A percentile compares a stretch with the other conserved stretches of the same genome.
Evolutionary conservation across 2,888 invertebrate genomes (phyloP).

Genomic region (Neoscelio sp.): DNA sequence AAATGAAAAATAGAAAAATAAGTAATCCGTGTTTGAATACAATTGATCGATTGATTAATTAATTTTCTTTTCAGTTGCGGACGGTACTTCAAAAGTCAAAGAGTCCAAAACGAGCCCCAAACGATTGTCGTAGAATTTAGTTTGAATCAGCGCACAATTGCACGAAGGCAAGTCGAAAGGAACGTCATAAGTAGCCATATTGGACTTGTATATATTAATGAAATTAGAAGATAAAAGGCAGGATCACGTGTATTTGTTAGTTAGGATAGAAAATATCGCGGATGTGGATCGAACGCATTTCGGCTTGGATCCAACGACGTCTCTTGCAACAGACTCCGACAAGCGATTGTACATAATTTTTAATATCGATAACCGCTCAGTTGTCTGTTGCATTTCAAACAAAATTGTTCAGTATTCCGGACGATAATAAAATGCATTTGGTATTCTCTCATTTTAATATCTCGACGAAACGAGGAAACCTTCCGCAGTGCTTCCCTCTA

Average conservation of each 20-base stretch:
- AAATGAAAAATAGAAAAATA: too few species aligned
- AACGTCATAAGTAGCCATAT: slow-evolving; percentile 50
- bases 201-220: slow-evolving; percentile 58
- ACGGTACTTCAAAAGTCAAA: slow-evolving; percentile 23
- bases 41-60: too few species aligned
- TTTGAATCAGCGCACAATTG: slow-evolving; percentile 46
- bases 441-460: neutral
- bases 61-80: slow-evolving; percentile 23
- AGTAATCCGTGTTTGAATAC: too few species aligned
- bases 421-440: slow-evolving; percentile 9
- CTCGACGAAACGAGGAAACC: neutral
- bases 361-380: neutral
- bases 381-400: slow-evolving; percentile 5
- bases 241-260: slow-evolving; percentile 53
- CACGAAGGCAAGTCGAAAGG: slow-evolving; percentile 45
- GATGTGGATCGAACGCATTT: slow-evolving; percentile 21
- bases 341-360: slow-evolving; percentile 25
- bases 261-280: slow-evolving; percentile 39
- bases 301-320: slow-evolving; percentile 35
- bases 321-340: slow-evolving; percentile 25
- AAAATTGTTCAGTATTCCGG: slow-evolving; percentile 11
- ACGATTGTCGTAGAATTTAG: slow-evolving; percentile 30
- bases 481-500: slow-evolving; percentile 3
- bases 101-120: slow-evolving; percentile 31
- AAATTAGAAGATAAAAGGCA: slow-evolving; percentile 23